Conservation (phyloP, 2,888 invertebrate genomes). For the Polymixis lichenea region DNA sequence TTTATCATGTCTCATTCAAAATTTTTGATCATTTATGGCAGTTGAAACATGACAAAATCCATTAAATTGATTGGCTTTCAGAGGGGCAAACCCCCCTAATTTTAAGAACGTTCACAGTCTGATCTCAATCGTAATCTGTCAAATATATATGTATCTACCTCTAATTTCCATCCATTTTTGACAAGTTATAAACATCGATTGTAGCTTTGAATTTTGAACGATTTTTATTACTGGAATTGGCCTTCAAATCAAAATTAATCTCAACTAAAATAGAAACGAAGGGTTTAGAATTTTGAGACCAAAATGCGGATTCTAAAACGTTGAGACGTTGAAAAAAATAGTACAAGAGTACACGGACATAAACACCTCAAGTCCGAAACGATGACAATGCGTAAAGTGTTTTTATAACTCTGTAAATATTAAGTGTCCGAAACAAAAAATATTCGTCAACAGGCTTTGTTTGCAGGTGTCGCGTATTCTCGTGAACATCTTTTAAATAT, state of each 20-base stretch:
- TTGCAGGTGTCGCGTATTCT: slow-evolving; percentile 80
- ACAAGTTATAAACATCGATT: no score
- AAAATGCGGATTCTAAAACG: slow-evolving; percentile 58
- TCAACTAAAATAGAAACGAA: neutral
- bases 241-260: neutral
- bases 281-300: neutral
- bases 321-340: slow-evolving; percentile 68
- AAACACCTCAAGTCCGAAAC: slow-evolving; percentile 76
- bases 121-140: no score
- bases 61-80: neutral
- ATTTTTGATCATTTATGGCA: neutral
- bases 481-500: slow-evolving; percentile 72
- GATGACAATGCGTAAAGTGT: slow-evolving; percentile 82
- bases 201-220: no score
- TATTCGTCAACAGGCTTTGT: slow-evolving; percentile 77
- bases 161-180: no score
- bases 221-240: no score
- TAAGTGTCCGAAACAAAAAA: slow-evolving; percentile 75
- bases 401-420: slow-evolving; percentile 81
- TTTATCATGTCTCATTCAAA: no score
- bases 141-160: no score
- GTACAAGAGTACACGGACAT: slow-evolving; percentile 65
- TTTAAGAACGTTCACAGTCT: no score
- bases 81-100: no score
- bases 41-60: neutral